A percentile compares a stretch with the other conserved stretches of the same genome.
These are phyloP conservation scores for Notolepis coatsorum DNA, from an alignment of 2,797 vertebrate species.

Conservation along the genomic window DNA sequence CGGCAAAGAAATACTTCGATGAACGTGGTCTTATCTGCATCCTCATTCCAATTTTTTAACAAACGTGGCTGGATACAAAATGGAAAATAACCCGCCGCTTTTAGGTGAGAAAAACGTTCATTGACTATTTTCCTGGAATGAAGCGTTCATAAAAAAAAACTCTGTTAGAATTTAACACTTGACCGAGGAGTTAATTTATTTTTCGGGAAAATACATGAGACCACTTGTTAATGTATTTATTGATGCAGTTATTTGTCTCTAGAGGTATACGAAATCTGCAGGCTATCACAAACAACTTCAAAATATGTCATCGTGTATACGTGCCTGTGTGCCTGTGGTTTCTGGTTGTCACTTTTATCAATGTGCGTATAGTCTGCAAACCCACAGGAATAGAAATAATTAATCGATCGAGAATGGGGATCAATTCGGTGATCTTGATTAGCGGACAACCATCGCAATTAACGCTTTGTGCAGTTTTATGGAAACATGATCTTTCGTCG, in stretches of 20 bases:
- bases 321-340: neutral
- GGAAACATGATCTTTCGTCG: conserved; percentile 4
- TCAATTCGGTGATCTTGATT: neutral
- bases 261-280: too few species aligned
- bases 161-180: neutral
- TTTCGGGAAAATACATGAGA: neutral
- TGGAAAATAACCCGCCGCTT: conserved; percentile 61
- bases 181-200: neutral
- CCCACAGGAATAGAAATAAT: conserved; percentile 19
- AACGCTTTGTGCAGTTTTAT: neutral
- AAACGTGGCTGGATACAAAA: conserved; percentile 57
- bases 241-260: too few species aligned
- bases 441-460: neutral
- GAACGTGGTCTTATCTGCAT: conserved; percentile 42
- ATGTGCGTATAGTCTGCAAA: neutral
- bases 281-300: too few species aligned
- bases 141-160: neutral
- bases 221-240: neutral
- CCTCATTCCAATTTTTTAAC: conserved; percentile 45
- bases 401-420: conserved; percentile 7
- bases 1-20: conserved; percentile 20
- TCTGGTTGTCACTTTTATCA: neutral
- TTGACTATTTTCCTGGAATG: neutral
- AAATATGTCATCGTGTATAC: too few species aligned
- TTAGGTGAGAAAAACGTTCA: conserved; percentile 55